A percentile compares a stretch with the other conserved stretches of the same genome.
These are phyloP conservation scores for Gymnodraco acuticeps DNA, from an alignment of 2,797 vertebrate genomes.

Conservation along the genomic window DNA sequence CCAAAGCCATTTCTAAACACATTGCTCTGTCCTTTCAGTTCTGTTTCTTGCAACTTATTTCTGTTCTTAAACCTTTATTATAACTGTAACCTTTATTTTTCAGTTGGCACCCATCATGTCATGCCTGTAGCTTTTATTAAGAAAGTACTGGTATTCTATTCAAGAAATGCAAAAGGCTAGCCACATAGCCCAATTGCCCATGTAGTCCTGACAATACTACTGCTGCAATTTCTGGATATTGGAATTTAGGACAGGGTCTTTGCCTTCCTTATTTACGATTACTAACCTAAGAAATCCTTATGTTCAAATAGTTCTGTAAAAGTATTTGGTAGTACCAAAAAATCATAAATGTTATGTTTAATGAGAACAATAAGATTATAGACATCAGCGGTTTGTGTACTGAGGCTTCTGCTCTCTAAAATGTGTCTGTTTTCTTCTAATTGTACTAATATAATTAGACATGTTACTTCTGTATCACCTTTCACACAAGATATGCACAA, in stretches of 20 bases:
- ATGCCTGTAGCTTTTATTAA: too few species aligned
- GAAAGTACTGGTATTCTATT: too few species aligned
- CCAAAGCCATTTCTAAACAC: too few species aligned
- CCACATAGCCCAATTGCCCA: not conserved
- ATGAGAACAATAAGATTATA: not conserved
- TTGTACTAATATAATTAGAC: too few species aligned
- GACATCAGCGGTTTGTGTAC: not conserved
- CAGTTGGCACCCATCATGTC: too few species aligned
- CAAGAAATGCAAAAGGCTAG: too few species aligned
- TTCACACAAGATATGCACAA: too few species aligned
- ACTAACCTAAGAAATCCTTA: not conserved
- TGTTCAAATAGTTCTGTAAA: not conserved
- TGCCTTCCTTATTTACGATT: not conserved
- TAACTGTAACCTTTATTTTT: too few species aligned
- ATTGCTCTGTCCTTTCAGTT: too few species aligned
- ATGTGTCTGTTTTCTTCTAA: not conserved
- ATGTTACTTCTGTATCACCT: too few species aligned
- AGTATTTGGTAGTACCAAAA: not conserved
- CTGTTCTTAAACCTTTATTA: too few species aligned
- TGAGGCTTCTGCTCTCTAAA: not conserved
- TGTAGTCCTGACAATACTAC: not conserved
- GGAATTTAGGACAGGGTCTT: not conserved
- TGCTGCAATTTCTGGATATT: not conserved
- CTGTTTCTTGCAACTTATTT: too few species aligned
- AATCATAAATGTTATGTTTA: not conserved